Conservation (phyloP, 2,888 invertebrate species). For the Syrista parreyssii region DNA sequence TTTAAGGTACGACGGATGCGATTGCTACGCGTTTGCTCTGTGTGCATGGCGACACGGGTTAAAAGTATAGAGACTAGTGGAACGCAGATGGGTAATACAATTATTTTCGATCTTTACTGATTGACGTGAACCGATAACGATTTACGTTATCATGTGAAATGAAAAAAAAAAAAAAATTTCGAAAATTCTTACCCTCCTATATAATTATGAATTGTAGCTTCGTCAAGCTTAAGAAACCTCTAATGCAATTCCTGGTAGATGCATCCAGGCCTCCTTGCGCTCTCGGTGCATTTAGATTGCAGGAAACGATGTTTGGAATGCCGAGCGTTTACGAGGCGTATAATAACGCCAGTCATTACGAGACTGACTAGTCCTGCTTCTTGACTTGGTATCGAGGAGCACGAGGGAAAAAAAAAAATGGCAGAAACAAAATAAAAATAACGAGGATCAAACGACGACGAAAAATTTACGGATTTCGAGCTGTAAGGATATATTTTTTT, state of each 20-base stretch:
- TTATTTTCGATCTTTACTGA: not conserved
- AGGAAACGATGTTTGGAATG: slow-evolving; percentile 1
- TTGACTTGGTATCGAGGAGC: not conserved
- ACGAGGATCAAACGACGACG: too few species aligned
- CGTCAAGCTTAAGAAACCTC: not conserved
- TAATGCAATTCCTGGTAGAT: not conserved
- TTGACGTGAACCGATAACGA: not conserved
- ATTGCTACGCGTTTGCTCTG: not conserved
- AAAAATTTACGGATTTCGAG: not conserved
- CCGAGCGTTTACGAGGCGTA: not conserved
- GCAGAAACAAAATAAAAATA: too few species aligned
- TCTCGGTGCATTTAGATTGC: not conserved
- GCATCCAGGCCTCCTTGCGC: not conserved
- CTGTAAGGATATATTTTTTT: not conserved
- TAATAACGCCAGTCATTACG: not conserved
- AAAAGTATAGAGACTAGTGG: not conserved
- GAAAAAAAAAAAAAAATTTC: not conserved
- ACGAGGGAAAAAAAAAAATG: too few species aligned
- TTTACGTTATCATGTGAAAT: not conserved
- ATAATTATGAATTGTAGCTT: too few species aligned
- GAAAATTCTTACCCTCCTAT: too few species aligned
- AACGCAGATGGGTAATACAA: not conserved
- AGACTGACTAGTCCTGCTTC: not conserved
- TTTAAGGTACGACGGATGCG: not conserved
- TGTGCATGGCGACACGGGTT: not conserved